Base-by-base conservation (phyloP, 2,888 invertebrate species). In the Hofmannophila pseudospretella region DNA sequence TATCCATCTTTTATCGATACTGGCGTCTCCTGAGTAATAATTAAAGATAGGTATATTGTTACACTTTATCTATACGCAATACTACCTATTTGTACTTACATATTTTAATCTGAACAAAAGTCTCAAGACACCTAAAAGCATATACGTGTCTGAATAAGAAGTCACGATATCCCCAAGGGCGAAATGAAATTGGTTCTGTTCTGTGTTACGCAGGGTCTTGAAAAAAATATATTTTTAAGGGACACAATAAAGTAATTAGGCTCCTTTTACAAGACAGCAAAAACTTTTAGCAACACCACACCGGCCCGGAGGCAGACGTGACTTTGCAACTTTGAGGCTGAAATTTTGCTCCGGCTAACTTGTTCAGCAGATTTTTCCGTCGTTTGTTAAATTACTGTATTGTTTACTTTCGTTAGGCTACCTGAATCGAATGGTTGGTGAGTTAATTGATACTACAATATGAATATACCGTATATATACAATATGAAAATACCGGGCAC, bases 241-340 rank as follows among this genome's bases (percentile, higher is more conserved):
- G 12, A 31, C 39, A 43, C 43, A 43, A 43, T 43, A 38, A 34
- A 43, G 37, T 39, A 62, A 66, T 67, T 66, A 59, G 52, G 47
- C 51, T 54, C 56, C 58, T 64, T 67, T 58, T 38, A 38, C 23
- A 38, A 34, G 39, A 20, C 39, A 28, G 29, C 37, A 35, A 35
- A 42, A 41, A 38, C 37, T 41, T 41, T 39, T 32, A 32, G 7
- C 34, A 14, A 19, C 27, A 22, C 32, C 31, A 19, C 8, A 3
- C 33, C 25, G 8, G 19, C 13, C 7, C 16, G n/a, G 28, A 36
- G 42, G 36, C 47, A 45, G 44, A 55, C 62, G 64, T 70, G 67
- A 65, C 64, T 61, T 50, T 31, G 59, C 58, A 61, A 64, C 50
- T 66, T 62, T 43, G 13, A 45, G 41, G 41, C 45, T 8, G n/a